Evolutionary conservation across 2,797 vertebrate genomes (phyloP), one percentile per base, ranked within the genome.

Genomic region (Poecilia wingei): DNA sequence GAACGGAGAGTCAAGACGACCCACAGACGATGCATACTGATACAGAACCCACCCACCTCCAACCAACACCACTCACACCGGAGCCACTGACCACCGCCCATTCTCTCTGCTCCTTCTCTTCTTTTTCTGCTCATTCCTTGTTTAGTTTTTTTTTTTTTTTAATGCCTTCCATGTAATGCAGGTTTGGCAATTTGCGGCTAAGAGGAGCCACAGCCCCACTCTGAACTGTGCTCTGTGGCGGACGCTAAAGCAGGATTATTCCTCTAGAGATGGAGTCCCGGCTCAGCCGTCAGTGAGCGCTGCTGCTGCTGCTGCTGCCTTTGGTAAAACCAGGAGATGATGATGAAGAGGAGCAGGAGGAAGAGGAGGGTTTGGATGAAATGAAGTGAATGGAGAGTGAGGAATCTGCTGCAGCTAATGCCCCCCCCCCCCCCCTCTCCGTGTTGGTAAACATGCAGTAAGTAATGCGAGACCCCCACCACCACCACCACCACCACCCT

Each of bases 101-200:
- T 82, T 93, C 86, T 89, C 76, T 85, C 85, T 84, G 64, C 64
- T 39, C 80, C 59, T 87, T 84, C 84, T 88, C 83, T 85, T 55
- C 53, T 85, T 82, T 81, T 87, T 66, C 33, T 74, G 79, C 88
- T 89, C 91, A 86, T 93, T 51, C 87, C 88, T 86, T 95, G 83
- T 94, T 83, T 87, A 89, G 92, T 82, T 91, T 79, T 80, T 70
- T 68, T 71, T 72, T 86, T 46, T 80, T 83, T 82, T 80, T 88
- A 97, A 97, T 97, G 78, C 95, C 96, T 95, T 95, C 96, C 95
- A 97, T 98, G 97, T 98, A 97, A 98, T 98, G 96, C 97, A 98
- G 97, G 97, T 97, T 96, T 96, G 97, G 96, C 97, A 95, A 96
- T 97, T 92, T 98, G 95, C 97, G 96, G 96, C 96, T 96, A 94